Conservation (phyloP, 2,113 vertebrate species). For the Microcebus ravelobensis region DNA sequence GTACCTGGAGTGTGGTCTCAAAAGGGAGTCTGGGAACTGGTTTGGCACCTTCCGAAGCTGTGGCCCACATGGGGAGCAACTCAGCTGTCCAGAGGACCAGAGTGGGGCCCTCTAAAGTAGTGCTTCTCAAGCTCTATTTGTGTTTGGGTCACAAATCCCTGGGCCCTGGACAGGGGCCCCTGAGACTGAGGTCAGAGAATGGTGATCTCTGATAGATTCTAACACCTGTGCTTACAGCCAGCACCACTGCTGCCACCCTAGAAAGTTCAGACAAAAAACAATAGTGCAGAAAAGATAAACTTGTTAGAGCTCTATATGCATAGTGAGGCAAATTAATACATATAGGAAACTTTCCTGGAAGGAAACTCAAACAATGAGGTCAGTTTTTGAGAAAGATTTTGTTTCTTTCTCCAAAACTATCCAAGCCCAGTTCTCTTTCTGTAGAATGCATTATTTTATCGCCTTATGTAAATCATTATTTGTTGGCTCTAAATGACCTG, state of each 20-base stretch:
- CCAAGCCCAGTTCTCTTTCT: not conserved
- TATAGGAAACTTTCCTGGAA: not conserved
- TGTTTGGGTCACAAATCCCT: not conserved
- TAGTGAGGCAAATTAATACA: not conserved
- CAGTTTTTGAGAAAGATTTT: constrained; percentile 22
- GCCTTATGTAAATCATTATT: not conserved
- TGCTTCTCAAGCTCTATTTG: not conserved
- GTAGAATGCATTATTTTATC: constrained; percentile 7
- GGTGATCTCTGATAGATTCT: not conserved
- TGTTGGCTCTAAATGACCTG: constrained; percentile 27
- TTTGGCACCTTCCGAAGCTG: not conserved
- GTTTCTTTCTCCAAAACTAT: not conserved
- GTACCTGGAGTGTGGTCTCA: not conserved
- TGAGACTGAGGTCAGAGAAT: not conserved
- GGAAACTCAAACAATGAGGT: not conserved
- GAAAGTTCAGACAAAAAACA: not conserved
- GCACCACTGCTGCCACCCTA: not conserved
- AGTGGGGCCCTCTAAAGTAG: not conserved
- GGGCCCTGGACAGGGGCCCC: rapidly evolving
- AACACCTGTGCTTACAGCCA: not conserved
- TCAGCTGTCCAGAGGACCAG: not conserved
- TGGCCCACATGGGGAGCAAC: not conserved
- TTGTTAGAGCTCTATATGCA: not conserved
- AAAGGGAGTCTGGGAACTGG: not conserved
- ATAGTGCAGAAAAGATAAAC: not conserved